Evolutionary conservation across 2,888 invertebrate genomes (phyloP).

Genomic region (Phasia obesa): DNA sequence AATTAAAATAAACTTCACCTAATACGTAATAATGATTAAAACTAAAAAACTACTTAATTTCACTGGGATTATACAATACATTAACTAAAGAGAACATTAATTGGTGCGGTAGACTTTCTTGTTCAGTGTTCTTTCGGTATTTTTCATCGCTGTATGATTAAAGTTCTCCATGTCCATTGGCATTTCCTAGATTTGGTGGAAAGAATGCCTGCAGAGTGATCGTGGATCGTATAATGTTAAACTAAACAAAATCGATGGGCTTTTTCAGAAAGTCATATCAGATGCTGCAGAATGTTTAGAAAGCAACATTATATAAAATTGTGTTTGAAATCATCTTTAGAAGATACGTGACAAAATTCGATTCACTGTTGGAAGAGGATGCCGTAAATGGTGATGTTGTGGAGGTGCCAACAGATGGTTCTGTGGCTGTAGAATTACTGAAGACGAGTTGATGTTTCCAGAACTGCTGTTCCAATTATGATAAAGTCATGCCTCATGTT

Average conservation of each 20-base stretch:
- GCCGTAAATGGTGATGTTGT: conserved; percentile 61
- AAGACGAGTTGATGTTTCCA: conserved; percentile 68
- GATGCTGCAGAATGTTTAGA: conserved; percentile 24
- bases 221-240: conserved; percentile 4
- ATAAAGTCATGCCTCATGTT: conserved; percentile 93
- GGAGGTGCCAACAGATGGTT: conserved; percentile 55
- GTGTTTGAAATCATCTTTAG: conserved; percentile 74
- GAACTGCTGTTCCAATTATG: conserved; percentile 90
- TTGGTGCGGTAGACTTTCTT: neutral
- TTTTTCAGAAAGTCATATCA: conserved; percentile 59
- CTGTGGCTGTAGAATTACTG: conserved; percentile 60
- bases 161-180: neutral
- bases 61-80: conserved; percentile 54
- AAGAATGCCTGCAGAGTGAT: neutral
- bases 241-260: conserved; percentile 32
- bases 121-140: conserved; percentile 22
- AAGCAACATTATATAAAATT: conserved; percentile 19
- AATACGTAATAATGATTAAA: conserved; percentile 13
- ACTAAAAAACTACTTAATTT: conserved; percentile 51
- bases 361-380: conserved; percentile 75
- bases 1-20: conserved; percentile 14
- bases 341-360: conserved; percentile 82
- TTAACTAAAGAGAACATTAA: conserved; percentile 42
- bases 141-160: conserved; percentile 15
- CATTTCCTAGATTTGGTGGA: neutral